These are phyloP conservation scores for Caenorhabditis remanei DNA, from an alignment of 1,140 invertebrate species.

Conservation along the genomic window DNA sequence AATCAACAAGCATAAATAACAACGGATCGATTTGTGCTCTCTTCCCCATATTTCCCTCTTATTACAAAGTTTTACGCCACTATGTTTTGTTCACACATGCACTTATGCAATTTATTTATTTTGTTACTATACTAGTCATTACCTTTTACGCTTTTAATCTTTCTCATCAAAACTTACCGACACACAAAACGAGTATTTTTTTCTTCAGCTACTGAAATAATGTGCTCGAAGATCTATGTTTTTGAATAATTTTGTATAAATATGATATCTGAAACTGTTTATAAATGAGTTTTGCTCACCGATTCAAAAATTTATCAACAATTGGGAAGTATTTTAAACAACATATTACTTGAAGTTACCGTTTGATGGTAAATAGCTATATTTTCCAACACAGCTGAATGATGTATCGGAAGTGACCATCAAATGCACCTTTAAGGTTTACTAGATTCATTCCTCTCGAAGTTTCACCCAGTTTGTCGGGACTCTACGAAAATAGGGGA, in stretches of 20 bases:
- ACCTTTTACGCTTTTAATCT: background rate
- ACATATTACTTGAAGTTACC: too few species aligned
- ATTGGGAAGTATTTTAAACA: too few species aligned
- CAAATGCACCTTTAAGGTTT: too few species aligned
- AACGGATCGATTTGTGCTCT: conserved; percentile 57
- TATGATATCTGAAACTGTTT: conserved; percentile 19
- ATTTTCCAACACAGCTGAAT: too few species aligned
- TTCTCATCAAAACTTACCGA: background rate
- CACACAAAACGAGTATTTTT: conserved; percentile 18
- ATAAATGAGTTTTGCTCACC: too few species aligned
- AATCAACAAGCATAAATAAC: conserved; percentile 48
- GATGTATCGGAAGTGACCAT: too few species aligned
- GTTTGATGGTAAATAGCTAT: too few species aligned
- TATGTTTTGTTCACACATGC: conserved; percentile 9
- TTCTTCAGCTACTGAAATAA: conserved; percentile 29
- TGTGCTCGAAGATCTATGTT: conserved; percentile 32
- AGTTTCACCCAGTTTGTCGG: too few species aligned
- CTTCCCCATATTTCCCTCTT: conserved; percentile 37
- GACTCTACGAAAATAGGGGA: too few species aligned
- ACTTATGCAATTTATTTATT: too few species aligned
- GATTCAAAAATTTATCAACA: too few species aligned
- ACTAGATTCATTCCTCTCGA: too few species aligned
- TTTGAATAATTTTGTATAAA: conserved; percentile 32
- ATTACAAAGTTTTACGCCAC: conserved; percentile 33
- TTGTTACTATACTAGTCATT: conserved; percentile 32